Evolutionary conservation across 2,888 invertebrate genomes (phyloP).

Genomic region (Cartodere bifasciata): DNA sequence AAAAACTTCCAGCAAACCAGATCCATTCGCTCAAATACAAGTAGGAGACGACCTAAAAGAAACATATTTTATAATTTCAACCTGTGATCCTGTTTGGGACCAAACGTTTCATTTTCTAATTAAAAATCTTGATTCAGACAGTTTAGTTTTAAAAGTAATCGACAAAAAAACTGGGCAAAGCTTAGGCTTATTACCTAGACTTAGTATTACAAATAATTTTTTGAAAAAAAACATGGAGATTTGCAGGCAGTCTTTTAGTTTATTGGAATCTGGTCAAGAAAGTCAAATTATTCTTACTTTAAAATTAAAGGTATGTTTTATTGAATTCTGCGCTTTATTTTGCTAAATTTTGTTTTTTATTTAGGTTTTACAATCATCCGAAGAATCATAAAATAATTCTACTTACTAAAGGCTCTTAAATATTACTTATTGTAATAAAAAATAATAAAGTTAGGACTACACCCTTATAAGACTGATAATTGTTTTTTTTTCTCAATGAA

Average conservation of each 20-base stretch:
- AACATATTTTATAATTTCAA: conserved; percentile 62
- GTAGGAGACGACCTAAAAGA: conserved; percentile 67
- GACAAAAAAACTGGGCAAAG: conserved; percentile 72
- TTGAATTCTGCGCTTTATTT: too few species aligned
- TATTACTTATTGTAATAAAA: too few species aligned
- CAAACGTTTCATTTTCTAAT: conserved; percentile 90
- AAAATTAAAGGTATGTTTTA: conserved; percentile 63
- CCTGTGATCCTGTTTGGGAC: conserved; percentile 88
- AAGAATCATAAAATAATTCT: too few species aligned
- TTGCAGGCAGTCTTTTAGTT: conserved; percentile 62
- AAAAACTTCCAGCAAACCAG: conserved; percentile 59
- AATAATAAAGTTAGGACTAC: too few species aligned
- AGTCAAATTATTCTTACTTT: conserved; percentile 69
- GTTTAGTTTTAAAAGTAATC: conserved; percentile 66
- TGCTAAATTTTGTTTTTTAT: too few species aligned
- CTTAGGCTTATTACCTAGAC: conserved; percentile 61
- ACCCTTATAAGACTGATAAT: too few species aligned
- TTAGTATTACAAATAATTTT: conserved; percentile 56
- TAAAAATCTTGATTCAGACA: conserved; percentile 80
- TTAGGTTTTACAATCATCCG: too few species aligned
- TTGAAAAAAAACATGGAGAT: conserved; percentile 59
- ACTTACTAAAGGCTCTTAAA: too few species aligned
- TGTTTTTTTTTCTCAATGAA: too few species aligned
- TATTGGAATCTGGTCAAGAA: conserved; percentile 68
- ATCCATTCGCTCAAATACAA: conserved; percentile 68